Conservation (phyloP, 2,888 invertebrate genomes). For the Hemaris fuciformis region DNA sequence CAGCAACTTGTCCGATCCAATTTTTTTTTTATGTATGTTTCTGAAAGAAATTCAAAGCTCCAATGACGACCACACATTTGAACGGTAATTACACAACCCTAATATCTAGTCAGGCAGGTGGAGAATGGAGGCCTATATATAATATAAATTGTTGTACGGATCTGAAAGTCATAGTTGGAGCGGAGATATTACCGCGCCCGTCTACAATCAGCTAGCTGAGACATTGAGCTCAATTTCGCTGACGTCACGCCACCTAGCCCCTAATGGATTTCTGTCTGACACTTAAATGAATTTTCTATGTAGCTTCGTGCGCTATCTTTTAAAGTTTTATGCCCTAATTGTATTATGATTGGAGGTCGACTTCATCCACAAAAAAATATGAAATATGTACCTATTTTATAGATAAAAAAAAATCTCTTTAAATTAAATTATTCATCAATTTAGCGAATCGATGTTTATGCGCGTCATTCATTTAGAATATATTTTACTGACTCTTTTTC, state of each 20-base stretch:
- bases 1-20: too few relatives aligned
- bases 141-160: not conserved
- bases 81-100: not conserved
- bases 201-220: not conserved
- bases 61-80: not conserved
- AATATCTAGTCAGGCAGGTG: not conserved
- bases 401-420: not conserved
- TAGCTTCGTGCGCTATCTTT: slow-evolving; percentile 2
- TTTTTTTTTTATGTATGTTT: too few relatives aligned
- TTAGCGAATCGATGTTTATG: too few relatives aligned
- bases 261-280: slow-evolving; percentile 9
- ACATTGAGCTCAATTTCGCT: slow-evolving; percentile 1
- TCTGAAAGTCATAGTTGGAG: not conserved
- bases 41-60: not conserved
- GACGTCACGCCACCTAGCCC: not conserved
- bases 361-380: not conserved
- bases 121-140: not conserved
- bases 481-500: too few relatives aligned
- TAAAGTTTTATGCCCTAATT: slow-evolving; percentile 4
- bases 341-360: not conserved
- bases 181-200: not conserved
- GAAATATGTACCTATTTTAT: too few relatives aligned
- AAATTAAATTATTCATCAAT: not conserved
- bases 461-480: too few relatives aligned
- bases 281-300: slow-evolving; percentile 9